Evolutionary conservation across 2,888 invertebrate species (phyloP), one percentile per base, ranked within the genome.

Genomic region (Ellobium chinense): DNA sequence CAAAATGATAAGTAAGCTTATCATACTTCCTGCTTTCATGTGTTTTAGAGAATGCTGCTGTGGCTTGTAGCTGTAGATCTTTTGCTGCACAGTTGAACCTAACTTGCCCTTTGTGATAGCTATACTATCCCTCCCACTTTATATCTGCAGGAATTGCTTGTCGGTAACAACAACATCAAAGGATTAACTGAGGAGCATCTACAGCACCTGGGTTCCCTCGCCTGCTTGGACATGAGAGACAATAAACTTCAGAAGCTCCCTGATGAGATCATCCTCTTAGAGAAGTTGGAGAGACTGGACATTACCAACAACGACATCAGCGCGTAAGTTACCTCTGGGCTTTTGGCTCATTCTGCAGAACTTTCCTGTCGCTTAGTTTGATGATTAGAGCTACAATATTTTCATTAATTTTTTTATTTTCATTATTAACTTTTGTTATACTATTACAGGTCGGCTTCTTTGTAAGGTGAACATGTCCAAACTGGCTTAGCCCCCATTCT

Each of bases 161-260:
- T 97, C 88, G 96, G 97, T 75, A 96, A 97, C 92, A 98, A 98
- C 94, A 95, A 94, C 86, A 95, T 98, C 31, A 94, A 95, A 94
- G 95, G 95, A 92, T 94, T 97, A 75, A 95, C 96, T 12, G 94
- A 94, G 80, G 95, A 95, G 60, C 89, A 90, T 72, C 81, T 93
- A 46, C 84, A 88, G 58, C 87, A 89, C 54, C 83, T 93, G 58
- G 79, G 84, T 2, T 81, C 86, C 14, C 83, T 93, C n/a, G 86
- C 88, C 31, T 86, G 92, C 24, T 94, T 98, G 80, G 96, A 96
- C 92, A 93, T 98, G 79, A 94, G 96, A 78, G 96, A 97, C 91
- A 98, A 98, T 93, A 95, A 96, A 93, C 94, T 98, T 65, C 94
- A 95, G 88, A 92, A 94, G 82, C 92, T 98, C 81, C 97, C 98